Evolutionary conservation across 2,797 vertebrate genomes (phyloP).

Genomic region (Myotis vivesi): DNA sequence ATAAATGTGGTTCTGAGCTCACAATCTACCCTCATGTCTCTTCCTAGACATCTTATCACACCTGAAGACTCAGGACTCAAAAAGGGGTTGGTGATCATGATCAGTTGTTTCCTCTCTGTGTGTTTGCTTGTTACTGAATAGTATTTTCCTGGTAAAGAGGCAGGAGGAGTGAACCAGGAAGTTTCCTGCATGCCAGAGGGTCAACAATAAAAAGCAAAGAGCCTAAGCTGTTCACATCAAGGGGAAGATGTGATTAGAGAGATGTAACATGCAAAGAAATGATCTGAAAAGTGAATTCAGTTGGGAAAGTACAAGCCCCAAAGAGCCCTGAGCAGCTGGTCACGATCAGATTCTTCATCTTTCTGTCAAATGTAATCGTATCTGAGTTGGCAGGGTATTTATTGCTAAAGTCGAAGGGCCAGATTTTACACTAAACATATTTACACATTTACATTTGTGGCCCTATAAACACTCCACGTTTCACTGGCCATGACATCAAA

Average conservation of each 20-base stretch:
- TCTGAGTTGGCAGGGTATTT: conserved; percentile 70
- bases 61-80: background rate
- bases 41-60: background rate
- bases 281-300: conserved; percentile 66
- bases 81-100: background rate
- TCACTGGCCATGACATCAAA: conserved; percentile 79
- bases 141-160: conserved; percentile 25
- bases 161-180: conserved; percentile 28
- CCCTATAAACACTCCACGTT: conserved; percentile 76
- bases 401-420: conserved; percentile 72
- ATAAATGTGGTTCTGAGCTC: background rate
- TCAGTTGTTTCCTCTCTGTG: background rate
- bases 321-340: conserved; percentile 62
- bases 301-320: conserved; percentile 59
- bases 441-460: conserved; percentile 78
- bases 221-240: background rate
- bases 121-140: background rate
- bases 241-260: conserved; percentile 54
- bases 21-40: background rate
- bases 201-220: conserved; percentile 32
- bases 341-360: conserved; percentile 64
- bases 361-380: conserved; percentile 74
- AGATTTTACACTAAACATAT: conserved; percentile 81
- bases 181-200: conserved; percentile 19
- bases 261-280: conserved; percentile 43